Base-by-base conservation (phyloP, 2,113 vertebrate species). In the Callopanchax toddi region DNA sequence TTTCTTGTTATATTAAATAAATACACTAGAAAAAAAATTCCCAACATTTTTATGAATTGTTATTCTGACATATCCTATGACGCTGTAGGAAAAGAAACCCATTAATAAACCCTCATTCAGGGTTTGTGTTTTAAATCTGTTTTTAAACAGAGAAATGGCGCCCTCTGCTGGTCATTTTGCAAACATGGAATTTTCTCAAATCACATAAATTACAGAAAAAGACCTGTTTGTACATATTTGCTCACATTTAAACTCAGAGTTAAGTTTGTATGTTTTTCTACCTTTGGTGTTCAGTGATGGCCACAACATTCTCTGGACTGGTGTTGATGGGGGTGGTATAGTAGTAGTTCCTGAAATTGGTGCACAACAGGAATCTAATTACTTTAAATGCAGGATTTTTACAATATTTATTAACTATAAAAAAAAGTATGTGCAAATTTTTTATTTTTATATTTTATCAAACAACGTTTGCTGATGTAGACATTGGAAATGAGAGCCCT, bases 301-400 rank as follows among this genome's bases (percentile, higher is more conserved):
- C 44, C 13, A 26, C 3, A 40, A 1, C 0, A 32, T 11, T 22
- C 40, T 83, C 16, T n/a, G 39, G 21, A 26, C 20, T 10, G 32
- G 18, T 36, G 87, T 87, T 13, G 64, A 46, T 15, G 43, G 3
- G 3, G 79, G 44, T 15, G 79, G 39, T 7, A 52, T 8, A 36
- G 85, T 76, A 13, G 81, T 84, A 2, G 72, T 55, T 44, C 76
- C 91, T 91, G 11, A 34, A 81, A 50, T 32, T 13, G n/a, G 5
- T 1, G 44, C 12, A 15, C 6, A 45, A 60, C 49, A 18, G 0
- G 36, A 23, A 44, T 9, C 0, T 2, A 16, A 22, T 15, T 15
- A n/a, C n/a, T 8, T 11, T 13, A 17, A 10, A 40, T 9, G 5
- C 3, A 21, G 29, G 32, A 45, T 13, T 3, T 12, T 2, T 53